Evolutionary conservation across 1,140 invertebrate species (phyloP).

Genomic region (Drosophila ambigua): DNA sequence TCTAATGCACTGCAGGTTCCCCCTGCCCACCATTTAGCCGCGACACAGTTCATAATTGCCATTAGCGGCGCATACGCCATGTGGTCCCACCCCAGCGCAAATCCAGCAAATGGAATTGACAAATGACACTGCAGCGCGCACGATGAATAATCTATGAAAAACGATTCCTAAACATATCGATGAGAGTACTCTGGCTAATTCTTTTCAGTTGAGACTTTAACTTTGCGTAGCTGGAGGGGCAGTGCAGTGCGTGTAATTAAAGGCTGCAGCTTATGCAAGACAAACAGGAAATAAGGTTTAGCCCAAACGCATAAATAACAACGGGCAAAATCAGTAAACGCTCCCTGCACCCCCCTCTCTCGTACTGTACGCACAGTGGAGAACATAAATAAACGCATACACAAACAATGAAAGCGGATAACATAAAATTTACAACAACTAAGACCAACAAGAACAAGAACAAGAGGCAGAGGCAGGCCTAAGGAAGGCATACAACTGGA

Average conservation of each 20-base stretch:
- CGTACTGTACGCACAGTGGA: constrained; percentile 10
- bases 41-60: constrained; percentile 68
- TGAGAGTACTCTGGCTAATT: background rate
- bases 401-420: constrained; percentile 80
- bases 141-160: constrained; percentile 37
- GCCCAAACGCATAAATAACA: constrained; percentile 80
- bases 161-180: background rate
- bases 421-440: constrained; percentile 81
- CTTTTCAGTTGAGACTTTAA: background rate
- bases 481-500: constrained; percentile 29
- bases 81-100: constrained; percentile 42
- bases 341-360: background rate
- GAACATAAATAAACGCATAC: constrained; percentile 72
- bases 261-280: constrained; percentile 78
- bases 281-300: constrained; percentile 80
- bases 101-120: constrained; percentile 40
- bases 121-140: constrained; percentile 47
- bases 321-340: constrained; percentile 55
- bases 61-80: constrained; percentile 64
- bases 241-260: constrained; percentile 73
- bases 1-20: constrained; percentile 58
- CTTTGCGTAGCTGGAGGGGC: constrained; percentile 8
- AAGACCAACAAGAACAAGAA: constrained; percentile 46
- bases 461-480: constrained; percentile 23
- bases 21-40: constrained; percentile 31